Conservation (phyloP, 92 coral and sea anemone genomes). For the Umimayanthus kanabou region DNA sequence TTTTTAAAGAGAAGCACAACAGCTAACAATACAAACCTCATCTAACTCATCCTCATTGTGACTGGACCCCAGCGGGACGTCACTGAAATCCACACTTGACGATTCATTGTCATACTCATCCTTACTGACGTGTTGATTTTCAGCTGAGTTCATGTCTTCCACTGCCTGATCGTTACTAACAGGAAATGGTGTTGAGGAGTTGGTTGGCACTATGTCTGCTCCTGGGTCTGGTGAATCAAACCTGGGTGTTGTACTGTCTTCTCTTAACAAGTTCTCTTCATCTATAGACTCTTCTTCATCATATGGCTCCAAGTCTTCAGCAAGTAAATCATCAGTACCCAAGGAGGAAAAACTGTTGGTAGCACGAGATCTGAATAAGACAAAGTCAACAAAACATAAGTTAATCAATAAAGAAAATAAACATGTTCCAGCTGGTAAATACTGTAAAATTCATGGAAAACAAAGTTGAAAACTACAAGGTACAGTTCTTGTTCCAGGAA, state of each 20-base stretch:
- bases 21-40: slow-evolving; percentile 50
- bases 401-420: neutral
- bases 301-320: neutral
- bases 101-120: slow-evolving; percentile 8
- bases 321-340: neutral
- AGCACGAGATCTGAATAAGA: neutral
- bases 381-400: neutral
- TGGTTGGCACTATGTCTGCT: neutral
- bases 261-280: slow-evolving; percentile 13
- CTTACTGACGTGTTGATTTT: neutral
- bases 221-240: neutral
- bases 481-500: too few relatives aligned
- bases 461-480: neutral
- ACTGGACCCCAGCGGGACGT: slow-evolving; percentile 54
- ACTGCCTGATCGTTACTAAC: neutral
- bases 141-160: neutral
- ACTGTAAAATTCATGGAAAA: neutral
- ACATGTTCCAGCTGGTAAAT: neutral
- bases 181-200: slow-evolving; percentile 3
- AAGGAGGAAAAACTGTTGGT: slow-evolving; percentile 1
- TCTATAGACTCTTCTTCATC: slow-evolving; percentile 16
- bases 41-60: slow-evolving; percentile 60
- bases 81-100: slow-evolving; percentile 57
- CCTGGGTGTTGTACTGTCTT: neutral
- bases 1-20: neutral